Base-by-base conservation (phyloP, 2,888 invertebrate species). In the Isotomurus palustris region DNA sequence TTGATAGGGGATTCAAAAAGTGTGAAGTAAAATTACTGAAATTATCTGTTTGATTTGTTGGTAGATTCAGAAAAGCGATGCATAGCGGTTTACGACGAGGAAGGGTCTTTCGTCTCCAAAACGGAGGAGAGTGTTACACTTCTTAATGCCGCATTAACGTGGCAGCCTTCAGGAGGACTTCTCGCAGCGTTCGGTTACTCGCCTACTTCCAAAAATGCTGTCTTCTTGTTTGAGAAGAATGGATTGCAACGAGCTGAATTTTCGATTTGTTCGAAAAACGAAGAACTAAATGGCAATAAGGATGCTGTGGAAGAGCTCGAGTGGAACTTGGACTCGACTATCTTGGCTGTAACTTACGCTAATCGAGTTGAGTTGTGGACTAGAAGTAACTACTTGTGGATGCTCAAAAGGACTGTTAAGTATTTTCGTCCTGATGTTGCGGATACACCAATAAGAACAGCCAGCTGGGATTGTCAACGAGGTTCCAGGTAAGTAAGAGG, bases 321-420 rank as follows among this genome's bases (percentile, higher is more conserved):
- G 2, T 70, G 70, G 70, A 70, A 68, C 41, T 12, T 48, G 19
- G 36, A 58, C 3, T 67, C 68, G 2, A 67, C 68, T 48, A 58
- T 70, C 38, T 51, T 70, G 10, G 65, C 63, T 5, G 28, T 70
- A 14, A 40, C 32, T 17, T 64, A 55, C 27, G 28, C 38, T 17
- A 47, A 29, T 25, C 32, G 48, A 17, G 58, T 70, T 10, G 70
- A 70, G 22, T 44, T 70, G 3, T 70, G 70, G 70, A 58, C 60
- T 25, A 48, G 70, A 21, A 62, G 64, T 25, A 70, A 70, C 53
- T 70, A 70, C 40, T 55, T 57, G 10, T 70, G 70, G 70, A 70
- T 70, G 70, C 52, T 59, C 12, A 70, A 70, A 57, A 24, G 53
- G 21, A 62, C 55, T 14, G 43, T 67, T n/a, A n/a, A n/a, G n/a